Conservation (phyloP, 2,797 vertebrate genomes). For the Pangasius sanitwongsei region DNA sequence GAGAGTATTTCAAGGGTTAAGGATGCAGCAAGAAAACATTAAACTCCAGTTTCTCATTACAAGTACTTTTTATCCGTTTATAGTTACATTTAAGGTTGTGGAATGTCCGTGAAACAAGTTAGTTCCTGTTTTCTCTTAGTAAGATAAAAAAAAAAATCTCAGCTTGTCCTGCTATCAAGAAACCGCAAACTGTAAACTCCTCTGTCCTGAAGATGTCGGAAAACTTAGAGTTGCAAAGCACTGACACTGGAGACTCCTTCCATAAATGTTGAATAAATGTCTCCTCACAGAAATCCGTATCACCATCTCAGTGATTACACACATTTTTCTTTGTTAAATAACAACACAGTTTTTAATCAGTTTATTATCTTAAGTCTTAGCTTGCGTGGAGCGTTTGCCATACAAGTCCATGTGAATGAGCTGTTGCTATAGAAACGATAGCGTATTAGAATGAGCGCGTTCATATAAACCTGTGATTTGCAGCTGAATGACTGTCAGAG, state of each 20-base stretch:
- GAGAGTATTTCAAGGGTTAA: background rate
- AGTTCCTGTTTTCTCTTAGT: background rate
- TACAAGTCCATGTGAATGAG: background rate
- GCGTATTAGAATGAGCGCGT: background rate
- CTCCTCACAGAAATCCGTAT: background rate
- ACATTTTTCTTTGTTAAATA: background rate
- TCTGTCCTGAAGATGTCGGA: background rate
- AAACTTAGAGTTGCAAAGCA: too few relatives aligned
- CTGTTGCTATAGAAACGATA: conserved; percentile 2
- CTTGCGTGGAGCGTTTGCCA: background rate
- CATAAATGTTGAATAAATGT: background rate
- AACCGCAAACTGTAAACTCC: background rate
- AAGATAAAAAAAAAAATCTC: background rate
- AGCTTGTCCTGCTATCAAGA: background rate
- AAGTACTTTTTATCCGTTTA: background rate
- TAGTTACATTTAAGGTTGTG: background rate
- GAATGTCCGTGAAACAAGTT: background rate
- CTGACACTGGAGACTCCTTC: background rate
- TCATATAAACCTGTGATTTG: background rate
- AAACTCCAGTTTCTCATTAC: background rate
- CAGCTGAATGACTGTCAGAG: background rate
- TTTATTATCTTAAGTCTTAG: background rate
- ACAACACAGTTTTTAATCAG: background rate
- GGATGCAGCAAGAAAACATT: background rate
- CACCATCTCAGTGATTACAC: background rate